Evolutionary conservation across 2,113 vertebrate species (phyloP).

Genomic region (Pomatorhinus ruficollis): DNA sequence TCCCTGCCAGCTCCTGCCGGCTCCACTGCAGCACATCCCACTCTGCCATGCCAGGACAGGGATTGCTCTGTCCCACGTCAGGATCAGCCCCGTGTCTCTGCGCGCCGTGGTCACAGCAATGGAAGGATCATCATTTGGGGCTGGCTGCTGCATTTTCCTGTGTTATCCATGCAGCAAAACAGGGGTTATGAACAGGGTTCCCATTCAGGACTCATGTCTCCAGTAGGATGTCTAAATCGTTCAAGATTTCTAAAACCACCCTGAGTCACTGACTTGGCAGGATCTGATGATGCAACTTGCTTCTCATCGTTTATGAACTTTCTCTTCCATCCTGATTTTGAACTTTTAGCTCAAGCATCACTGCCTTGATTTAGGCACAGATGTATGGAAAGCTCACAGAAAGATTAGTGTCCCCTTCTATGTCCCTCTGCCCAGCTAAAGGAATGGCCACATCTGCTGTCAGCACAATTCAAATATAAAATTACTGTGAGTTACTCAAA

Average conservation of each 20-base stretch:
- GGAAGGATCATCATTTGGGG: not conserved
- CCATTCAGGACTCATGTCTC: not conserved
- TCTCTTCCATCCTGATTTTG: not conserved
- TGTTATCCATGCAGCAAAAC: not conserved
- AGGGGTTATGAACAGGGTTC: not conserved
- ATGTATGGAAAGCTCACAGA: not conserved
- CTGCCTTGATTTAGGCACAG: not conserved
- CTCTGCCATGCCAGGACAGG: accelerated
- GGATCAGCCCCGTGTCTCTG: not conserved
- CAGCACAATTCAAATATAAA: not conserved
- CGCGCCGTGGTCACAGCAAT: accelerated
- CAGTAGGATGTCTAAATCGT: not conserved
- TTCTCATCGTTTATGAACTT: not conserved
- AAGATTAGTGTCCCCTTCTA: not conserved
- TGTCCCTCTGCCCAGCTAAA: not conserved
- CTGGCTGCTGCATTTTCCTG: not conserved
- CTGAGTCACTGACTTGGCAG: not conserved
- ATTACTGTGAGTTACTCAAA: not conserved
- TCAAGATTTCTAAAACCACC: not conserved
- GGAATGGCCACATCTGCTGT: not conserved
- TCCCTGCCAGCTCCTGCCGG: not conserved
- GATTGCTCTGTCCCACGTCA: accelerated
- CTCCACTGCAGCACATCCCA: not conserved
- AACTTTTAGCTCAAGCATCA: not conserved
- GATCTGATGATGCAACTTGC: not conserved